Evolutionary conservation across 92 coral and sea anemone genomes (phyloP).

Genomic region (Actinernus sp.): DNA sequence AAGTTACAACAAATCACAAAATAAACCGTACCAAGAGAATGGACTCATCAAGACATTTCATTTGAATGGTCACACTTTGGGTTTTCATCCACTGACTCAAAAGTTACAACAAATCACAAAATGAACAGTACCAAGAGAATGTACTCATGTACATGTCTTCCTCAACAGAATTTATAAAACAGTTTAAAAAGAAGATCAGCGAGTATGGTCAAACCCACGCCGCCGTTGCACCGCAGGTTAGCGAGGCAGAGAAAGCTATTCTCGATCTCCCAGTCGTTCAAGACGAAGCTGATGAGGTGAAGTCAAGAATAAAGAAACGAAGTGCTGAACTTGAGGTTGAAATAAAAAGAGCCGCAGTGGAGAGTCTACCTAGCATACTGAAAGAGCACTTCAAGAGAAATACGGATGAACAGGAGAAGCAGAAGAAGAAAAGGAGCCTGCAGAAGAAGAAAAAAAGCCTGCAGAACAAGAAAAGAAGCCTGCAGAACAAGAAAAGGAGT

Average conservation of each 20-base stretch:
- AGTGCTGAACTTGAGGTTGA: slow-evolving; percentile 82
- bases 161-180: too few relatives aligned
- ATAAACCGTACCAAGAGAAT: too few relatives aligned
- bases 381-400: slow-evolving; percentile 95
- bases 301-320: slow-evolving; percentile 82
- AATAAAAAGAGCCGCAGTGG: slow-evolving; percentile 69
- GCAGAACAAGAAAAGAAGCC: too few relatives aligned
- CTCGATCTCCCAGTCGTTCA: slow-evolving; percentile 87
- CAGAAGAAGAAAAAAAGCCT: slow-evolving; percentile 11
- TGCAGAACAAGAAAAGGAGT: too few relatives aligned
- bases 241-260: slow-evolving; percentile 88
- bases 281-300: slow-evolving; percentile 74
- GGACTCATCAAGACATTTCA: too few relatives aligned
- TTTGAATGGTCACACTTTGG: too few relatives aligned
- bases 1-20: too few relatives aligned
- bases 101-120: too few relatives aligned
- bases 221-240: slow-evolving; percentile 90
- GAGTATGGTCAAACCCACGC: slow-evolving; percentile 90
- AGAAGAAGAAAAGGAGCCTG: slow-evolving; percentile 7
- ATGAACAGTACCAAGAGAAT: too few relatives aligned
- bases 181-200: too few relatives aligned
- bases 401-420: slow-evolving; percentile 40
- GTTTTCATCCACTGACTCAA: too few relatives aligned
- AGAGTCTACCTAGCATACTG: slow-evolving; percentile 84
- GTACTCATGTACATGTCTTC: too few relatives aligned